Conservation (phyloP, 2,888 invertebrate genomes). For the Dryobota labecula region DNA sequence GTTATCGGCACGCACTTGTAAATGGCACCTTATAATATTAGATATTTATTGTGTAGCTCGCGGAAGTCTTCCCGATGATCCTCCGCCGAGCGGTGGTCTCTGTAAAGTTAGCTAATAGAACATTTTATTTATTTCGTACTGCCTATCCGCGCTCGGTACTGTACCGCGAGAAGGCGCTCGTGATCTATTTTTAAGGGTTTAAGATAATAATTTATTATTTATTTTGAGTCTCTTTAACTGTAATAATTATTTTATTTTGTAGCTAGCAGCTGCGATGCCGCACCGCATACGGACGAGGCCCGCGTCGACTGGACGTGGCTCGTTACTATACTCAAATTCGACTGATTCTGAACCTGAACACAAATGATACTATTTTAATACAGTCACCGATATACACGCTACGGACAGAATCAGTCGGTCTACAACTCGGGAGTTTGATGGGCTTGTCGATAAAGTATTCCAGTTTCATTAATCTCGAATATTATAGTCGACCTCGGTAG, state of each 20-base stretch:
- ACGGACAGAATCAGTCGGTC: constrained; percentile 76
- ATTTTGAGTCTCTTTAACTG: constrained; percentile 90
- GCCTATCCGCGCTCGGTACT: constrained; percentile 90
- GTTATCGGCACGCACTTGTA: constrained; percentile 90
- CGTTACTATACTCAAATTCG: constrained; percentile 72
- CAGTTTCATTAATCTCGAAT: constrained; percentile 63
- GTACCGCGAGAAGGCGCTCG: constrained; percentile 90
- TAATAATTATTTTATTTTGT: constrained; percentile 87
- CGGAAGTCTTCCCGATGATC: constrained; percentile 90
- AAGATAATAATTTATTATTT: constrained; percentile 91
- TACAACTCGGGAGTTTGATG: constrained; percentile 77
- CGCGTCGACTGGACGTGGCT: constrained; percentile 87
- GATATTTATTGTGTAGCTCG: constrained; percentile 90
- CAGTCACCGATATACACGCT: constrained; percentile 38
- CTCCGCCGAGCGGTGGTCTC: constrained; percentile 90
- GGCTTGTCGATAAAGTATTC: constrained; percentile 65
- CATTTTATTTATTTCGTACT: constrained; percentile 90
- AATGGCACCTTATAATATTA: constrained; percentile 90
- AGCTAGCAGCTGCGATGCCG: constrained; percentile 87
- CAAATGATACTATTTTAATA: constrained; percentile 56
- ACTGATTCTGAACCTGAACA: constrained; percentile 74
- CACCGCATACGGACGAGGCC: constrained; percentile 88
- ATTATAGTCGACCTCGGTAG: constrained; percentile 56
- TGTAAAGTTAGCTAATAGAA: constrained; percentile 90
- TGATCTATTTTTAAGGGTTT: constrained; percentile 91